These are phyloP conservation scores for Pseudobourletiella spinata DNA, from an alignment of 1,140 invertebrate genomes.

Conservation along the genomic window DNA sequence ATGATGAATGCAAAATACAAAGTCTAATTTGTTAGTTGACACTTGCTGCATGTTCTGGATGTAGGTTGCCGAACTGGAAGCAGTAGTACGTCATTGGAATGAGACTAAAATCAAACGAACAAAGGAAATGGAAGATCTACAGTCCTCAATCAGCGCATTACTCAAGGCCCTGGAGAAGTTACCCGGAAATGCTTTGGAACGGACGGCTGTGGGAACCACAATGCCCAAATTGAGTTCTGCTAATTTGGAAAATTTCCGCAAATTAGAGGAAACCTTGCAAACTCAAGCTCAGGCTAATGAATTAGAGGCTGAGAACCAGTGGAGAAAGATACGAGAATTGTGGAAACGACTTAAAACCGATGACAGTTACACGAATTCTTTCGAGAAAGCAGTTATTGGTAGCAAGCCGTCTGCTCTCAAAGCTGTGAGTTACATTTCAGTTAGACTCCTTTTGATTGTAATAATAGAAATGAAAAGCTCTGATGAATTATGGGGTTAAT, in stretches of 20 bases:
- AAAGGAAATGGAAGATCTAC: background rate
- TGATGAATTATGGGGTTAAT: background rate
- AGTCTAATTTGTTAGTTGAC: background rate
- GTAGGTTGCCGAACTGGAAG: background rate
- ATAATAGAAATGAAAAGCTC: background rate
- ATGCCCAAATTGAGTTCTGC: background rate
- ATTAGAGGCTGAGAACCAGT: background rate
- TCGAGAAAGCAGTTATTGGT: background rate
- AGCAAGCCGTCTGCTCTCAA: constrained; percentile 8
- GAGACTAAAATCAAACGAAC: background rate
- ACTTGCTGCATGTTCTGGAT: background rate
- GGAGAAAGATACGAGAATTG: constrained; percentile 24
- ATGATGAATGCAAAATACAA: background rate
- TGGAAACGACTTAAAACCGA: constrained; percentile 22
- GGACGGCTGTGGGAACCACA: background rate
- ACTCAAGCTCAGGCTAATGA: constrained; percentile 8
- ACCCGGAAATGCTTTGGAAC: constrained; percentile 9
- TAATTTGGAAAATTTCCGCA: constrained; percentile 6
- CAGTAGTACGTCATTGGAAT: background rate
- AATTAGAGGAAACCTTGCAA: background rate
- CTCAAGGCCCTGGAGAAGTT: constrained; percentile 9
- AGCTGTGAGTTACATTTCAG: background rate
- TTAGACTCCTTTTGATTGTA: background rate
- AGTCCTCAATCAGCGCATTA: background rate
- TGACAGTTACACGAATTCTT: constrained; percentile 9